These are phyloP conservation scores for Oreochromis aureus DNA, from an alignment of 2,113 vertebrate genomes.

Conservation along the genomic window DNA sequence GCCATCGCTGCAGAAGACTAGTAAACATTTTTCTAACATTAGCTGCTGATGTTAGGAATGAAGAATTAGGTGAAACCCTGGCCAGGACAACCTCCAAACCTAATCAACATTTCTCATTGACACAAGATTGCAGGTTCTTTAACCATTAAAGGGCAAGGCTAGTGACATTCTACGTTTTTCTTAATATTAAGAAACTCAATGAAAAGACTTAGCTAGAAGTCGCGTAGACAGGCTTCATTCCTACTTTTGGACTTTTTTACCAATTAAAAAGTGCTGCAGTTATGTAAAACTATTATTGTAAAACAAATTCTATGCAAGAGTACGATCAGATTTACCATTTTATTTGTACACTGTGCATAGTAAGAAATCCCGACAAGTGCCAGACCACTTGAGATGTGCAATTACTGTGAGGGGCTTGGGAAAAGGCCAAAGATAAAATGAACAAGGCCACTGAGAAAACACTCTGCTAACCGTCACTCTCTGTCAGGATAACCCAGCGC, in stretches of 20 bases:
- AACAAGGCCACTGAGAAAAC: slow-evolving; percentile 1
- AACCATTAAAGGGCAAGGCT: accelerated
- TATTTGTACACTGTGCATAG: not conserved
- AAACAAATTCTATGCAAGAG: not conserved
- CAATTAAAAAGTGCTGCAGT: not conserved
- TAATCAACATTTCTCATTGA: not conserved
- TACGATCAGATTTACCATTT: not conserved
- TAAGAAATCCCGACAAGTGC: not conserved
- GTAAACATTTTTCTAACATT: not conserved
- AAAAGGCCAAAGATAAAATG: slow-evolving; percentile 41
- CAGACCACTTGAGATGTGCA: slow-evolving; percentile 2
- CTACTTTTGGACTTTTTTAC: not conserved
- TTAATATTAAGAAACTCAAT: not conserved
- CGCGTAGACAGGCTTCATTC: not conserved
- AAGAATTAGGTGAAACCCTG: not conserved
- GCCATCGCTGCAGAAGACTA: not conserved
- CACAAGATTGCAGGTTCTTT: not conserved
- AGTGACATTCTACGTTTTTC: accelerated
- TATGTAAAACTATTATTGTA: not conserved
- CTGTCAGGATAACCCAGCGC: slow-evolving; percentile 15
- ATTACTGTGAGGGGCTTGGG: slow-evolving; percentile 36
- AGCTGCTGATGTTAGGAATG: accelerated
- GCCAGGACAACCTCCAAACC: not conserved
- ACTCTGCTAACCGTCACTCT: slow-evolving; percentile 1
- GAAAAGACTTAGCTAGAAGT: not conserved